phyloP scores from a whole-genome alignment of 2,888 invertebrate species.

The Drosophila picticornis region DNA sequence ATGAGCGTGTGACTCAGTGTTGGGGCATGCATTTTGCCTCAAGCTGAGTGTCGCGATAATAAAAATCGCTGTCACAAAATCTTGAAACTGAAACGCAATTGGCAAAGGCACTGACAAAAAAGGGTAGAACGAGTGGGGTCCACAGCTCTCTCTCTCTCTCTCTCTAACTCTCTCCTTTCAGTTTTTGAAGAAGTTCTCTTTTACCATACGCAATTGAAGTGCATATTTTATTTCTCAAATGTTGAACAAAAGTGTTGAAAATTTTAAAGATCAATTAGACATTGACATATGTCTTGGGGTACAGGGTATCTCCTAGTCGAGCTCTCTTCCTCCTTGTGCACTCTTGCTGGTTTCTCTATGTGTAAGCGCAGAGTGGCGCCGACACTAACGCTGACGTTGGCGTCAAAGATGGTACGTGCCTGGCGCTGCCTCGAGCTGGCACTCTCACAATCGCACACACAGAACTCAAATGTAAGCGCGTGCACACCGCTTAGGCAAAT shows the following conservation, averaged over 20 bases:
- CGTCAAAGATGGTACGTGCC: slow-evolving; percentile 51
- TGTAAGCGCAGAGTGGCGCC: not conserved
- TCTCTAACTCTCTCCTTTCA: too few species aligned
- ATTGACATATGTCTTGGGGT: not conserved
- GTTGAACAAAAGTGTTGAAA: not conserved
- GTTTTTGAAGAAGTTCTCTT: not conserved
- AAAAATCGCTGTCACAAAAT: slow-evolving; percentile 24
- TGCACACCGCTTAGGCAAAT: slow-evolving; percentile 18
- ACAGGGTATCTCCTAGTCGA: not conserved
- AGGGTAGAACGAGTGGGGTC: not conserved
- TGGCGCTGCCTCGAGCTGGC: slow-evolving; percentile 30
- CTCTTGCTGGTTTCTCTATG: slow-evolving; percentile 10
- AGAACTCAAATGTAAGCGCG: slow-evolving; percentile 13
- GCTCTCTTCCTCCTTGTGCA: not conserved
- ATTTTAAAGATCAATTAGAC: not conserved
- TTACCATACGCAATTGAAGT: not conserved
- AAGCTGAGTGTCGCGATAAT: slow-evolving; percentile 9
- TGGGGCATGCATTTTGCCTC: slow-evolving; percentile 24
- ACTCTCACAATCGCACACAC: slow-evolving; percentile 33
- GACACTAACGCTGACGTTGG: slow-evolving; percentile 9
- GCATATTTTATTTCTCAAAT: not conserved
- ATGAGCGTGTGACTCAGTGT: slow-evolving; percentile 48
- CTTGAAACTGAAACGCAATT: slow-evolving; percentile 54
- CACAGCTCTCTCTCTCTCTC: not conserved
- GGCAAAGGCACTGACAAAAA: slow-evolving; percentile 36